Conservation (phyloP, 2,797 vertebrate genomes). For the Brachymystax lenok region DNA sequence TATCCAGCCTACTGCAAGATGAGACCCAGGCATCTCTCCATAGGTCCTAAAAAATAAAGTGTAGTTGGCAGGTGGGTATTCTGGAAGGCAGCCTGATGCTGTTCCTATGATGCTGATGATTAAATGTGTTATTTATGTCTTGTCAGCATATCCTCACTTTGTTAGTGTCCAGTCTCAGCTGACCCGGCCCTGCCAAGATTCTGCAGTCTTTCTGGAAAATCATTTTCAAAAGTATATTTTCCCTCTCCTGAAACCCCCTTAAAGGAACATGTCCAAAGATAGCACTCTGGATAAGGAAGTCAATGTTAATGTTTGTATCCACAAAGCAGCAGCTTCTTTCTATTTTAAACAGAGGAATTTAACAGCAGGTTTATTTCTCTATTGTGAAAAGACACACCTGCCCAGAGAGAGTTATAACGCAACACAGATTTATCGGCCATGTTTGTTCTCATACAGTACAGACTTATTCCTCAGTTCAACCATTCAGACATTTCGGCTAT, state of each 20-base stretch:
- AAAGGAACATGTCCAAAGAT: conserved; percentile 47
- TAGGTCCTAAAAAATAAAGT: conserved; percentile 70
- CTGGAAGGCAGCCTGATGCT: conserved; percentile 70
- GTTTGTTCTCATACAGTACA: too few species aligned
- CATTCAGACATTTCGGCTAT: too few species aligned
- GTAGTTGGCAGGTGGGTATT: conserved; percentile 65
- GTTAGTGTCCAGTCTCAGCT: conserved; percentile 82
- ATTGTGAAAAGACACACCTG: conserved; percentile 25
- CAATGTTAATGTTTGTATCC: conserved; percentile 24
- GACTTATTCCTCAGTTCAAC: too few species aligned
- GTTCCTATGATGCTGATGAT: conserved; percentile 75
- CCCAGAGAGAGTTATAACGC: background rate
- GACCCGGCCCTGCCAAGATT: conserved; percentile 85
- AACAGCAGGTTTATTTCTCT: background rate
- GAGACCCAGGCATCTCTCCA: background rate
- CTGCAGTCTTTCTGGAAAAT: conserved; percentile 80
- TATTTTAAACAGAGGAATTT: conserved; percentile 23
- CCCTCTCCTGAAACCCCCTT: conserved; percentile 45
- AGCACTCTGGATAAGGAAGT: conserved; percentile 36
- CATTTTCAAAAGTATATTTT: conserved; percentile 74
- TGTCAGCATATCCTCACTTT: conserved; percentile 89
- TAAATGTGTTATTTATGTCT: conserved; percentile 82
- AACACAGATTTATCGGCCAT: too few species aligned
- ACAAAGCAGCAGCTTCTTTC: conserved; percentile 20
- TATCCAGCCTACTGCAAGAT: background rate